Evolutionary conservation across 2,797 vertebrate species (phyloP).

Genomic region (Nyctibius grandis): DNA sequence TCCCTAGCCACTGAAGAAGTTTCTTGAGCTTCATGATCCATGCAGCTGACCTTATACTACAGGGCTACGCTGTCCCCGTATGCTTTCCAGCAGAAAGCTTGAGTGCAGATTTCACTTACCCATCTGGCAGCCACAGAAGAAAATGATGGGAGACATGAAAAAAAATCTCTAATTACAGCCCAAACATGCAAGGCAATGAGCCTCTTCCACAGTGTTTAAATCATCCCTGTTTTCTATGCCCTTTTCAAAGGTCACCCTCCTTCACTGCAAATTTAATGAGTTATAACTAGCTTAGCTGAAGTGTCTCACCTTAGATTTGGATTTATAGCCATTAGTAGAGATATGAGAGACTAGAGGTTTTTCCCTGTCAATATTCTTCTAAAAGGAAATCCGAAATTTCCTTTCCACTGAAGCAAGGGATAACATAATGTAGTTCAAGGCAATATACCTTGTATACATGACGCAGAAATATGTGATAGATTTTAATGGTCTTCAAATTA

Average conservation of each 20-base stretch:
- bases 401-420: not conserved
- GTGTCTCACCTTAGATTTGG: not conserved
- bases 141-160: not conserved
- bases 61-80: fast-evolving
- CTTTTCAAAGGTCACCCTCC: not conserved
- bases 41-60: not conserved
- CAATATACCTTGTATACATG: not conserved
- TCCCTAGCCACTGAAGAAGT: not conserved
- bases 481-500: not conserved
- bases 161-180: not conserved
- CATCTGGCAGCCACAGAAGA: not conserved
- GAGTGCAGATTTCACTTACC: not conserved
- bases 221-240: not conserved
- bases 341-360: not conserved
- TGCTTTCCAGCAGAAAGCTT: not conserved
- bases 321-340: not conserved
- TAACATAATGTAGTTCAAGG: not conserved
- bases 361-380: not conserved
- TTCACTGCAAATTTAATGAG: not conserved
- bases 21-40: not conserved
- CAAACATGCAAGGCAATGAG: not conserved
- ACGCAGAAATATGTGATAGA: not conserved
- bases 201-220: not conserved
- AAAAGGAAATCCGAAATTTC: not conserved
- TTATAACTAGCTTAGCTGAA: not conserved